phyloP scores from a whole-genome alignment of 1,140 invertebrate species.

The Hetaerina americana region DNA sequence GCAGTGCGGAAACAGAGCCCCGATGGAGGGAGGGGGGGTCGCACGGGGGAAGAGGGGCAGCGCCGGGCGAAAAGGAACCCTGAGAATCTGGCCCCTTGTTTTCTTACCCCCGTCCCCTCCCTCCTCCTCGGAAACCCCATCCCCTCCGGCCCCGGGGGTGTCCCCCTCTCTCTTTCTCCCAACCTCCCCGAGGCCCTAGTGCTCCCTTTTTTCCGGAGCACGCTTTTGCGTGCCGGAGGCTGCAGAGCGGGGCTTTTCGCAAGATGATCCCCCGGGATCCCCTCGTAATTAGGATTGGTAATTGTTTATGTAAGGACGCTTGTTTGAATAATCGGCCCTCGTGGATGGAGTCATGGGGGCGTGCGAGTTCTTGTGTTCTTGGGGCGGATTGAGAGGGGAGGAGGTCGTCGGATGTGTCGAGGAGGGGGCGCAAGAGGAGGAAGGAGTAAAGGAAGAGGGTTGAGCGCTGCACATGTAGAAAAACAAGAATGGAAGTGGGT shows the following conservation, averaged over 20 bases:
- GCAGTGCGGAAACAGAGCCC: no score
- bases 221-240: neutral
- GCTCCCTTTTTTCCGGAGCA: no score
- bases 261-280: neutral
- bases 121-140: no score
- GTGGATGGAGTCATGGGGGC: no score
- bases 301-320: neutral
- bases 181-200: neutral
- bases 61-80: no score
- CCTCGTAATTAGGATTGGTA: neutral
- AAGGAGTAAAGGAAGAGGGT: neutral
- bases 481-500: no score
- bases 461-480: neutral
- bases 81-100: no score
- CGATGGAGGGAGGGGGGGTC: no score
- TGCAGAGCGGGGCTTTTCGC: neutral
- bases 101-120: no score
- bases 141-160: no score
- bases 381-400: neutral
- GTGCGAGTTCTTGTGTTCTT: no score
- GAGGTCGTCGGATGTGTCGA: neutral
- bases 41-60: no score
- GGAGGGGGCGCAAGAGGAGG: neutral
- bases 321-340: neutral
- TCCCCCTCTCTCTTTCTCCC: neutral